Conservation (phyloP, 2,113 vertebrate genomes). For the Epinephelus moara region DNA sequence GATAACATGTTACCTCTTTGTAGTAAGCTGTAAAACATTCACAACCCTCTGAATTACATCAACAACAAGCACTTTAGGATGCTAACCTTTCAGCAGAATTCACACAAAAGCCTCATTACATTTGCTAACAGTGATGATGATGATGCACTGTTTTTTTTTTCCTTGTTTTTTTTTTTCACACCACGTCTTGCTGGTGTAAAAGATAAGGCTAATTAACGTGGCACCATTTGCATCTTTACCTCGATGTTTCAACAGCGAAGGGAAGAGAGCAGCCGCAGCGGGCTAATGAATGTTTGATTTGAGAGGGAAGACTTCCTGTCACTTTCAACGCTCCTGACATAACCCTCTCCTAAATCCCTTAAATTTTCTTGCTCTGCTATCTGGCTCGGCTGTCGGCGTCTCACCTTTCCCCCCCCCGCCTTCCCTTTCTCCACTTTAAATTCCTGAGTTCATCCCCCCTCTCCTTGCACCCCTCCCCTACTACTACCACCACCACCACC, state of each 20-base stretch:
- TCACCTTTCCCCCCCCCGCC: conserved; percentile 61
- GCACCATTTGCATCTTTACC: conserved; percentile 68
- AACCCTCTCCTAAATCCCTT: conserved; percentile 58
- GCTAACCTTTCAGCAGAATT: conserved; percentile 52
- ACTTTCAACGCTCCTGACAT: conserved; percentile 56
- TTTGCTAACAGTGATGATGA: conserved; percentile 47
- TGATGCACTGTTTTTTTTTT: conserved; percentile 17
- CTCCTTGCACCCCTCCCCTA: not conserved
- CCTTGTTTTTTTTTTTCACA: conserved; percentile 39
- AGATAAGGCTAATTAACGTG: conserved; percentile 73
- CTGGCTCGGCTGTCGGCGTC: conserved; percentile 49
- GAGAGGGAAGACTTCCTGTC: conserved; percentile 69
- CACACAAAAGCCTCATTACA: conserved; percentile 63
- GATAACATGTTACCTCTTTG: conserved; percentile 12
- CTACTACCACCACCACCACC: conserved; percentile 26
- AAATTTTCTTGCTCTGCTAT: conserved; percentile 53
- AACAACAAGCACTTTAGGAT: conserved; percentile 33
- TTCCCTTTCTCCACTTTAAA: conserved; percentile 73
- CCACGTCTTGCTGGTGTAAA: conserved; percentile 61
- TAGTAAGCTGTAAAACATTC: conserved; percentile 18
- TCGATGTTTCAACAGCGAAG: conserved; percentile 53
- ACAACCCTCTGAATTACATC: conserved; percentile 21
- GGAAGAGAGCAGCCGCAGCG: conserved; percentile 55
- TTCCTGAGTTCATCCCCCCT: conserved; percentile 64
- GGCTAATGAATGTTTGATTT: conserved; percentile 80